Base-by-base conservation (phyloP, 2,888 invertebrate genomes). In the Diarsia brunnea region DNA sequence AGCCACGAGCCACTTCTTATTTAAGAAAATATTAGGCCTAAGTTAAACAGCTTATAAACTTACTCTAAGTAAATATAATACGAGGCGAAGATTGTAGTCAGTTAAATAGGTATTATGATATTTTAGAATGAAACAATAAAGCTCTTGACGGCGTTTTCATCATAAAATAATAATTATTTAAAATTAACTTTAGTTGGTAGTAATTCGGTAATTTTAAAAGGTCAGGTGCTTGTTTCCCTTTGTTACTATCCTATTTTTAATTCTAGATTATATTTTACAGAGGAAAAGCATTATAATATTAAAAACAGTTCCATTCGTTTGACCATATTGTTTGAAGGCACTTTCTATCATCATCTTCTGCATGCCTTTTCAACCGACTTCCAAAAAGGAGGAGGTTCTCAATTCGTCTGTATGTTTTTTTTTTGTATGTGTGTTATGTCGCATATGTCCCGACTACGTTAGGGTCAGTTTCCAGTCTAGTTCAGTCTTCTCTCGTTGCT, bases 91-190 rank as follows among this genome's bases (percentile, higher is more conserved):
- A 72, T 73, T 60, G 21, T 49, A 73, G 72, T 10, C 24, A 16
- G 31, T 12, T 43, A 21, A 12, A 60, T 73, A 45, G 21, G 4
- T 12, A n/a, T 64, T 64, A 27, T 14, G 10, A 31, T 47, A 60
- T n/a, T 73, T 73, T 31, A 43, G 0, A 60, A 43, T 49, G 10
- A 21, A 72, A 73, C 38, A 73, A 73, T n/a, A 73, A 19, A 73
- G 49, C 73, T 19, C 38, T 72, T 49, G 49, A 27, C 49, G 27
- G 12, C 8, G 27, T 51, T 73, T 73, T 51, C 73, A 61, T 45
- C 7, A 43, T 51, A 61, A 71, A 31, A 53, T 68, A 16, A 45
- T 45, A 19, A 60, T 31, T 19, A 27, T 60, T 43, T 43, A n/a
- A 49, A 61, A 73, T 73, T 51, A 11, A 61, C 49, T 61, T 73